Evolutionary conservation across 1,140 invertebrate genomes (phyloP).

Genomic region (Drosophila equinoxialis): DNA sequence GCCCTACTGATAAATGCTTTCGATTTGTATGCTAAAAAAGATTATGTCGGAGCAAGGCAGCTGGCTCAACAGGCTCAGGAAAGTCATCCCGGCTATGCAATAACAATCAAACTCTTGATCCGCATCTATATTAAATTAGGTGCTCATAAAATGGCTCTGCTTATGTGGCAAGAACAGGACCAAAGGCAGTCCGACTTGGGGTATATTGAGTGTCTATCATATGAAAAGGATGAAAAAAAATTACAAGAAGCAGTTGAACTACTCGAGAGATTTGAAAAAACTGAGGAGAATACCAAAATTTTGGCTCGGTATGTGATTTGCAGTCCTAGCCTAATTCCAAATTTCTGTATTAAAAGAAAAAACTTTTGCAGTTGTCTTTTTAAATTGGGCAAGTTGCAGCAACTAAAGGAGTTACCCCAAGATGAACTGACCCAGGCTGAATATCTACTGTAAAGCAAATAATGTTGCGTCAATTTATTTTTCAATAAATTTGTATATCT

Average conservation of each 20-base stretch:
- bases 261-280: slow-evolving; percentile 16
- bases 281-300: slow-evolving; percentile 25
- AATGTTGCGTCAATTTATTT: too few species aligned
- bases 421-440: slow-evolving; percentile 52
- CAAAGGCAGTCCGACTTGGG: slow-evolving; percentile 25
- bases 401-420: slow-evolving; percentile 47
- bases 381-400: slow-evolving; percentile 46
- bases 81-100: slow-evolving; percentile 54
- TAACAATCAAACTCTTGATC: slow-evolving; percentile 60
- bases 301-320: slow-evolving; percentile 46
- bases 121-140: slow-evolving; percentile 74
- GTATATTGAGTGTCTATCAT: slow-evolving; percentile 61
- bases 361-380: slow-evolving; percentile 53
- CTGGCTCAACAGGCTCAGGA: slow-evolving; percentile 79
- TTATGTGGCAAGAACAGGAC: slow-evolving; percentile 54
- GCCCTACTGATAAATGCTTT: slow-evolving; percentile 86
- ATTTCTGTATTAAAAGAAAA: not conserved
- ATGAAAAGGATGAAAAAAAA: slow-evolving; percentile 40
- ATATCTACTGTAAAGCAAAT: slow-evolving; percentile 57
- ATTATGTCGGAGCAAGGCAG: slow-evolving; percentile 85
- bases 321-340: not conserved
- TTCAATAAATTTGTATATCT: too few species aligned
- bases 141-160: slow-evolving; percentile 67
- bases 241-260: slow-evolving; percentile 49
- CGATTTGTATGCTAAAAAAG: slow-evolving; percentile 83